Conservation (phyloP, 2,113 vertebrate species). For the Psittacara wagleri region DNA sequence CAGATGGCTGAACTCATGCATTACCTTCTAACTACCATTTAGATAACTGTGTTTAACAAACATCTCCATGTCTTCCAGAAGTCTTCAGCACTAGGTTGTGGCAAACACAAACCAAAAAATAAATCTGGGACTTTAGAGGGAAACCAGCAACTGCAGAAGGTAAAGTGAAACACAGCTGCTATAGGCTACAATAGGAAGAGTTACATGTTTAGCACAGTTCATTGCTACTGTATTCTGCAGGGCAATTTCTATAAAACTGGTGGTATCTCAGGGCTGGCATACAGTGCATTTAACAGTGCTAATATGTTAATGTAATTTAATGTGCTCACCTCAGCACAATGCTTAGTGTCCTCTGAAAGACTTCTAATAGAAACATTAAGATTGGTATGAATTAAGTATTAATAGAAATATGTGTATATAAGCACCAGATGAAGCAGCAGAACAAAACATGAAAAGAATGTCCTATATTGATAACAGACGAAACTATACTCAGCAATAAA, state of each 20-base stretch:
- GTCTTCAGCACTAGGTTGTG: not conserved
- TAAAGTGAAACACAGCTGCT: not conserved
- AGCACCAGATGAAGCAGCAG: not conserved
- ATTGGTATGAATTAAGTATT: not conserved
- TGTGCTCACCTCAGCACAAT: not conserved
- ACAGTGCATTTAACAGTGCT: constrained; percentile 9
- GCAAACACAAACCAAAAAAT: not conserved
- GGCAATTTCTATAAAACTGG: not conserved
- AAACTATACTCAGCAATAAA: not conserved
- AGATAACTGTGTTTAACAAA: not conserved
- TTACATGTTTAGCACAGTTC: not conserved
- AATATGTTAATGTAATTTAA: not conserved
- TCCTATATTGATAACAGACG: not conserved
- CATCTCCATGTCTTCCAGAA: not conserved
- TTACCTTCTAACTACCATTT: not conserved
- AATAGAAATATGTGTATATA: not conserved
- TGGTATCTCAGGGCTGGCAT: not conserved
- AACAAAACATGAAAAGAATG: not conserved
- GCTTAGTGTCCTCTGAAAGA: not conserved
- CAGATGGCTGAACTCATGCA: not conserved
- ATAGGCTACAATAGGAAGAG: not conserved
- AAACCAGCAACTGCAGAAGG: not conserved
- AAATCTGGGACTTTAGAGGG: not conserved
- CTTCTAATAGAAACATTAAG: accelerated
- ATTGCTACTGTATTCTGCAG: not conserved